Base-by-base conservation (phyloP, 2,797 vertebrate species). In the Pangasius sanitwongsei region DNA sequence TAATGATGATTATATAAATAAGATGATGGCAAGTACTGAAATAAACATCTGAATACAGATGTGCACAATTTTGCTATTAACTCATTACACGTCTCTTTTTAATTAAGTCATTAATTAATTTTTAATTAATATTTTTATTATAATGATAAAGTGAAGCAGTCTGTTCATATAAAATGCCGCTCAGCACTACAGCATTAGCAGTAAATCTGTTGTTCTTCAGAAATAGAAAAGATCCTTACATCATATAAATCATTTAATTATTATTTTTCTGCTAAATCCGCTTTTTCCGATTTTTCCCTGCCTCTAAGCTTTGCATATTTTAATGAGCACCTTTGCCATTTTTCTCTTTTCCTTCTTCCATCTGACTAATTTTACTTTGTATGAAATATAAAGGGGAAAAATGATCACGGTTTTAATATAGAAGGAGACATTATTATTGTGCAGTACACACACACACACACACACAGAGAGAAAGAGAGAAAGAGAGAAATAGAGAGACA, bases 291-390 rank as follows among this genome's bases (percentile, higher is more conserved):
- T 25, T 41, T 41, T 44, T 44, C 3, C 25, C 70, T 25, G 37
- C 70, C 37, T 74, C 7, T 9, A 74, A 74, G 70, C 23, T 3
- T 0, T 25, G 41, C 23, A 6, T 44, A 23, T 28, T 23, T 74
- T 20, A 41, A 41, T 41, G 8, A 74, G 20, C 18, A 4, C 20
- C 4, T 74, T 74, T 72, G 67, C 67, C 67, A 18, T 69, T 72
- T 23, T 74, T 74, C 16, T 44, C 8, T 44, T 44, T 74, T 83
- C 16, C 2, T 34, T 59, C 34, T 82, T 12, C 37, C 15, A 20
- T 59, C 23, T 31, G 25, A 6, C 77, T 53, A 25, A 80, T 80
- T 82, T 34, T 55, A 82, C n/a, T 59, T 82, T 81, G 50, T 82
- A 41, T 34, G 28, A 37, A 65, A 20, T 23, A 48, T 25, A 70